Conservation (phyloP, 2,797 vertebrate species). For the Bufotes viridis region DNA sequence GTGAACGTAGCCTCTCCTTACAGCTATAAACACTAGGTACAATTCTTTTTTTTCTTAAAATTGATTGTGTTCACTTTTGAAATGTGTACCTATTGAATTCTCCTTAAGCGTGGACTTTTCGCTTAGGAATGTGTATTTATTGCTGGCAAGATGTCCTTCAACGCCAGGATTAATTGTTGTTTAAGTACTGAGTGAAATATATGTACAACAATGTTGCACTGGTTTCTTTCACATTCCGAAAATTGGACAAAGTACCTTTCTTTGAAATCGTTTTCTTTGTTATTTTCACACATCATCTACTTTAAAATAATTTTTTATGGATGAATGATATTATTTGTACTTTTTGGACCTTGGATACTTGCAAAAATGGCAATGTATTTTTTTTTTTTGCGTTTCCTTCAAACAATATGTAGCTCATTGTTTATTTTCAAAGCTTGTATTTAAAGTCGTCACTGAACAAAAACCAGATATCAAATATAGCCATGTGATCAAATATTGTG, state of each 20-base stretch:
- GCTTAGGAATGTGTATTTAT: conserved; percentile 46
- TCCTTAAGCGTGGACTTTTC: not conserved
- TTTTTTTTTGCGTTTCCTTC: not conserved
- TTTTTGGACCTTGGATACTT: not conserved
- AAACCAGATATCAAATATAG: conserved; percentile 35
- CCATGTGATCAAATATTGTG: conserved; percentile 36
- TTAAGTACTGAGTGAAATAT: conserved; percentile 56
- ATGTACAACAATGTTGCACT: conserved; percentile 43
- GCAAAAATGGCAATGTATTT: conserved; percentile 22
- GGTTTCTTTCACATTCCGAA: conserved; percentile 54
- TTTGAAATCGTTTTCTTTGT: conserved; percentile 48
- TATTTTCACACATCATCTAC: conserved; percentile 50
- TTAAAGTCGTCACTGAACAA: conserved; percentile 1
- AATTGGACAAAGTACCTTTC: conserved; percentile 41
- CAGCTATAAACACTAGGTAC: not conserved
- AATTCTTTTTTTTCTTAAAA: not conserved
- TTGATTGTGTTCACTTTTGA: not conserved
- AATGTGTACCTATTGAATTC: not conserved
- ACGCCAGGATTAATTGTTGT: conserved; percentile 54
- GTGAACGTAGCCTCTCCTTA: not conserved
- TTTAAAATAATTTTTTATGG: conserved; percentile 46
- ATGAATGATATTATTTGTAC: conserved; percentile 37
- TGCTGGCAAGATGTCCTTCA: conserved; percentile 49
- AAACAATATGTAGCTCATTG: conserved; percentile 20
- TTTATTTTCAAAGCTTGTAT: conserved; percentile 8